Evolutionary conservation across 2,113 vertebrate species (phyloP).

Genomic region (Greenwoodochromis staneri): DNA sequence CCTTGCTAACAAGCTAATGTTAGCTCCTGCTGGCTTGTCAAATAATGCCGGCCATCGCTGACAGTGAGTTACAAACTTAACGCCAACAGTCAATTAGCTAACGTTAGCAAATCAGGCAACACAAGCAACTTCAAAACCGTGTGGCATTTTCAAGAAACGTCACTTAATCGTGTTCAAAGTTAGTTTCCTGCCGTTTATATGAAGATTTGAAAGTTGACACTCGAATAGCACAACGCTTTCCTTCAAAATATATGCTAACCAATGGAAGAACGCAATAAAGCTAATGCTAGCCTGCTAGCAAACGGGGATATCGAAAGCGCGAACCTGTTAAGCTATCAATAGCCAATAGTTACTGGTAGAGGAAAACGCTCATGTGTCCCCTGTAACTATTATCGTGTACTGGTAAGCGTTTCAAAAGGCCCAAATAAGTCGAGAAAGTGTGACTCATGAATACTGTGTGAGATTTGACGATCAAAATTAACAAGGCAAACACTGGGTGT

Average conservation of each 20-base stretch:
- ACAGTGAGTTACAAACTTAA: constrained; percentile 58
- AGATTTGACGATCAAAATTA: neutral
- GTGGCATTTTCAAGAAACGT: neutral
- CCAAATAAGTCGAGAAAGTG: neutral
- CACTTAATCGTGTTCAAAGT: neutral
- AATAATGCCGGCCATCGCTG: constrained; percentile 48
- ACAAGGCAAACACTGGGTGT: neutral
- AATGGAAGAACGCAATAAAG: constrained; percentile 15
- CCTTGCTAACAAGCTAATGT: constrained; percentile 28
- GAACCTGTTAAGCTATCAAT: constrained; percentile 53
- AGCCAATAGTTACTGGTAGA: constrained; percentile 13
- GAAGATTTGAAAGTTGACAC: neutral
- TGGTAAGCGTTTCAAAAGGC: no score
- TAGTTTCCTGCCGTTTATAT: no score
- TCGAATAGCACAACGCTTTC: neutral
- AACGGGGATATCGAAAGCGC: constrained; percentile 50
- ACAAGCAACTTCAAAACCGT: neutral
- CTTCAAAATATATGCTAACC: neutral
- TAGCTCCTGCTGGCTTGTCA: constrained; percentile 47
- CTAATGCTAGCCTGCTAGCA: constrained; percentile 33
- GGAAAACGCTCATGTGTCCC: neutral
- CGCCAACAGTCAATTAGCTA: constrained; percentile 43
- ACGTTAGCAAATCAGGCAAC: constrained; percentile 28
- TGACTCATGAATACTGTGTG: neutral
- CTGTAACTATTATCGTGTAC: neutral